Evolutionary conservation across 1,140 invertebrate species (phyloP).

Genomic region (Aphaenogaster rudis): DNA sequence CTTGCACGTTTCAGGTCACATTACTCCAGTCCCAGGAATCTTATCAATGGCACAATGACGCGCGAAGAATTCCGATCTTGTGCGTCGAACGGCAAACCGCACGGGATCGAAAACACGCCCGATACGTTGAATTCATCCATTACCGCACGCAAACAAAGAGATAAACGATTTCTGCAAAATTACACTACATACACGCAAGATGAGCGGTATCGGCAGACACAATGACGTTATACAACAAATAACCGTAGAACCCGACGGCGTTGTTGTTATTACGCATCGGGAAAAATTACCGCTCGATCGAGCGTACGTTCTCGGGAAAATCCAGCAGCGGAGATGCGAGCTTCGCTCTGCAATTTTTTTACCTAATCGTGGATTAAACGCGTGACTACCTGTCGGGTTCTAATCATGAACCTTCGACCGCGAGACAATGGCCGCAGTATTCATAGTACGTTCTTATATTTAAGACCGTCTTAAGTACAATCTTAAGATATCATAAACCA

Average conservation of each 20-base stretch:
- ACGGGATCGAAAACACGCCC: background rate
- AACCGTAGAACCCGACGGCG: background rate
- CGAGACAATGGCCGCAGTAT: background rate
- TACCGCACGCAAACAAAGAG: conserved; percentile 14
- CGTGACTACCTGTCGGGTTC: background rate
- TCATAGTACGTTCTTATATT: too few relatives aligned
- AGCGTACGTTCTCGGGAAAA: background rate
- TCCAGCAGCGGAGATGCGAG: background rate
- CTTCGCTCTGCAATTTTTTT: background rate
- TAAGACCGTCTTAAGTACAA: too few relatives aligned
- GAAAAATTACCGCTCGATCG: background rate
- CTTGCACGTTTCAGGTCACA: background rate
- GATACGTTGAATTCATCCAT: conserved; percentile 30
- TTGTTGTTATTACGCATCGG: background rate
- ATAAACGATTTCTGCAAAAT: conserved; percentile 37
- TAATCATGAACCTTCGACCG: background rate
- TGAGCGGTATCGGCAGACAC: background rate
- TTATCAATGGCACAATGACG: conserved; percentile 34
- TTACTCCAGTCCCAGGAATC: background rate
- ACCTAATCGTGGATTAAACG: background rate
- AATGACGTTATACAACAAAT: conserved; percentile 33
- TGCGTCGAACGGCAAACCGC: background rate
- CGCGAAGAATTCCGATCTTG: conserved; percentile 23
- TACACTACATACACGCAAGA: background rate
- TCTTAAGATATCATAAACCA: too few relatives aligned